Conservation (phyloP, 2,888 invertebrate genomes). For the Eupeodes latifasciatus region DNA sequence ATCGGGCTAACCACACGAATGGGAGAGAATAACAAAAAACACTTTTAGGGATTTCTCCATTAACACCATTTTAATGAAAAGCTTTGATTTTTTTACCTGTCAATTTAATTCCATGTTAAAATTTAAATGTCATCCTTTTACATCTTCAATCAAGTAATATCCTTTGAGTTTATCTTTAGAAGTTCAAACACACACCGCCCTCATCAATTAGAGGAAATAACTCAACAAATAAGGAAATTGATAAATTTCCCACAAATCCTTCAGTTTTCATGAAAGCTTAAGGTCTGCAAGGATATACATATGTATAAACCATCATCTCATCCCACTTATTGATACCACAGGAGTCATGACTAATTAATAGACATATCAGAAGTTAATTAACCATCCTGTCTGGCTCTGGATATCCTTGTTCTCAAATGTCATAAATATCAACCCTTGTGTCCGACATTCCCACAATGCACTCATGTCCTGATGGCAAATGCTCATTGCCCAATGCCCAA, state of each 20-base stretch:
- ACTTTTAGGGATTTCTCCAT: too few species aligned
- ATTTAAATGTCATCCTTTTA: neutral
- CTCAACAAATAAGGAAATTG: conserved; percentile 10
- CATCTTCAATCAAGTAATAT: neutral
- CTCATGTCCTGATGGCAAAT: neutral
- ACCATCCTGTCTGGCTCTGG: conserved; percentile 14
- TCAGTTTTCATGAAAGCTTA: neutral
- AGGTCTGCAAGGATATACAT: neutral
- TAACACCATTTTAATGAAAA: too few species aligned
- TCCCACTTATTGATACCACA: neutral
- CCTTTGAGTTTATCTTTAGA: neutral
- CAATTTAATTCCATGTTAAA: neutral
- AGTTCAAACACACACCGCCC: neutral
- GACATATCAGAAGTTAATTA: conserved; percentile 8
- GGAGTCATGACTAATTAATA: conserved; percentile 13
- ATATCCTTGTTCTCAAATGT: conserved; percentile 4
- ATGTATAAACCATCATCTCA: too few species aligned
- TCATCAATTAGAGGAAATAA: neutral
- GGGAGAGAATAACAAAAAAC: too few species aligned
- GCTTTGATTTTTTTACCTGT: too few species aligned
- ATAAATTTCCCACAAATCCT: conserved; percentile 6
- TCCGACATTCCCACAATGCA: neutral
- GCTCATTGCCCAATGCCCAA: neutral
- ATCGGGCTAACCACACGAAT: too few species aligned
- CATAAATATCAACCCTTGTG: conserved; percentile 15